Conservation (phyloP, 2,888 invertebrate genomes). For the Galeruca laticollis region DNA sequence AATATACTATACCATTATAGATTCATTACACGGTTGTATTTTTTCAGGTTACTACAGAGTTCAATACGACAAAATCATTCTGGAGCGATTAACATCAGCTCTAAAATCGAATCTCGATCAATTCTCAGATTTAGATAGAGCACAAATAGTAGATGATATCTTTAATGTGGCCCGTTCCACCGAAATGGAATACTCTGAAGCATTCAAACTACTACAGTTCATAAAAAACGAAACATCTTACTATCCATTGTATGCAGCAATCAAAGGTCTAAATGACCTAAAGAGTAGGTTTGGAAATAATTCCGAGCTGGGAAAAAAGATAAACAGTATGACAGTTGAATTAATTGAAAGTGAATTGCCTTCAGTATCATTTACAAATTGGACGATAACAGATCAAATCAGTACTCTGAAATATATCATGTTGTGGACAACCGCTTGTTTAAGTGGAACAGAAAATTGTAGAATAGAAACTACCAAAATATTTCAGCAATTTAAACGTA, state of each 20-base stretch:
- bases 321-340: slow-evolving; percentile 28
- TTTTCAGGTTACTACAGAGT: slow-evolving; percentile 75
- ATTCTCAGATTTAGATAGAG: slow-evolving; percentile 78
- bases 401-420: slow-evolving; percentile 73
- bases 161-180: slow-evolving; percentile 78
- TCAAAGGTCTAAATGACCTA: slow-evolving; percentile 64
- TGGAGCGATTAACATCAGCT: slow-evolving; percentile 68
- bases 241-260: slow-evolving; percentile 82
- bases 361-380: slow-evolving; percentile 32
- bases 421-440: slow-evolving; percentile 75
- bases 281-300: slow-evolving; percentile 36
- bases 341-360: slow-evolving; percentile 36
- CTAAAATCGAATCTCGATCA: slow-evolving; percentile 62
- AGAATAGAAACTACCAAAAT: slow-evolving; percentile 64
- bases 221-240: slow-evolving; percentile 77
- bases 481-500: slow-evolving; percentile 53
- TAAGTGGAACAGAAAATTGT: slow-evolving; percentile 72
- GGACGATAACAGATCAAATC: slow-evolving; percentile 62
- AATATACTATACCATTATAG: no score
- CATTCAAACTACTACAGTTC: slow-evolving; percentile 77
- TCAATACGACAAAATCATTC: slow-evolving; percentile 73
- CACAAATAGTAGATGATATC: slow-evolving; percentile 84
- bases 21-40: no score
- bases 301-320: slow-evolving; percentile 24
- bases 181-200: slow-evolving; percentile 70